These are phyloP conservation scores for Rhaphigaster nebulosa DNA, from an alignment of 2,888 invertebrate genomes.

Conservation along the genomic window DNA sequence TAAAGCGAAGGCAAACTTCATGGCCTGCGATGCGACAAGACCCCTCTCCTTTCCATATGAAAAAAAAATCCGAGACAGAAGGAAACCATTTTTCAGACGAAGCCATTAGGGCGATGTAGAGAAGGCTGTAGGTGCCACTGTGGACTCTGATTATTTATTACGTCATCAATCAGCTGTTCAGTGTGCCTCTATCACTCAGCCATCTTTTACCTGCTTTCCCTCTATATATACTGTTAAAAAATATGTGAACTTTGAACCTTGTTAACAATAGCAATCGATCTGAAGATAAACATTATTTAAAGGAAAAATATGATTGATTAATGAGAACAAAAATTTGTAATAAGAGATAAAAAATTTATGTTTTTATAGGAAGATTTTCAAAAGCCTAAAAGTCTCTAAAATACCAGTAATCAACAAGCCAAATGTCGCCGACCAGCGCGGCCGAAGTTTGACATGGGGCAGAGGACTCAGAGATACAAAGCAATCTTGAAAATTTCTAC, in stretches of 20 bases:
- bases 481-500: no score
- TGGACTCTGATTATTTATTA: not conserved
- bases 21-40: not conserved
- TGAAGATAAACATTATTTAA: no score
- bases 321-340: no score
- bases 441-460: no score
- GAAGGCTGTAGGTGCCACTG: not conserved
- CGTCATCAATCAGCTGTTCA: constrained; percentile 32
- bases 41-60: not conserved
- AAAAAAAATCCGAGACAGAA: not conserved
- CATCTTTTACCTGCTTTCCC: not conserved
- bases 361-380: no score
- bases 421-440: no score
- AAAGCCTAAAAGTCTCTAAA: no score
- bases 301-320: no score
- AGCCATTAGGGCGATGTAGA: not conserved
- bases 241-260: not conserved
- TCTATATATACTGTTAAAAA: not conserved
- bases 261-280: not conserved
- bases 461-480: no score
- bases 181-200: not conserved
- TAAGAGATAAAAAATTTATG: no score
- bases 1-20: not conserved
- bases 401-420: no score
- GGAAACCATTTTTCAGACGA: constrained; percentile 17